phyloP scores from a whole-genome alignment of 2,113 vertebrate genomes.

The Peromyscus maniculatus region DNA sequence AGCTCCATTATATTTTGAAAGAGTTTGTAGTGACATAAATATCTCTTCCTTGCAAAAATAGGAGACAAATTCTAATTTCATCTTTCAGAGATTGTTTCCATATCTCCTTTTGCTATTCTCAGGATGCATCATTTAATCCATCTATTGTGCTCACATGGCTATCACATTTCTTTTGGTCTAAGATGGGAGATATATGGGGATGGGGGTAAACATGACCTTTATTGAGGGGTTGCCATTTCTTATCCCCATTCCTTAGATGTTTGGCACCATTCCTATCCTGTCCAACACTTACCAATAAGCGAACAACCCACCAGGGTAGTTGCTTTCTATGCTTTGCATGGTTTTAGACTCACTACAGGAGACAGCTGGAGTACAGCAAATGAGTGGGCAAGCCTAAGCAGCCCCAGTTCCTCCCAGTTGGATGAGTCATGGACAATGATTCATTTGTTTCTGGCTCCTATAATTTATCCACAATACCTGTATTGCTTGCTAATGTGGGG shows the following conservation, averaged over 20 bases:
- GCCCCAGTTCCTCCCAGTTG: background rate
- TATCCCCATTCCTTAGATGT: background rate
- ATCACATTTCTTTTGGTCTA: background rate
- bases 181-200: background rate
- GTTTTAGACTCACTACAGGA: background rate
- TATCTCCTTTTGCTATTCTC: background rate
- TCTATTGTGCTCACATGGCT: background rate
- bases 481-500: background rate
- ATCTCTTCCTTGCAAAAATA: background rate
- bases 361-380: background rate
- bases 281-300: background rate
- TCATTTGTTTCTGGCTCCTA: background rate
- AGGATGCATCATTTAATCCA: background rate
- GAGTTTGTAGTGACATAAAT: background rate
- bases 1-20: background rate
- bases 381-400: background rate
- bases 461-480: background rate
- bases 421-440: background rate
- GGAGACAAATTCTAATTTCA: background rate
- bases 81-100: background rate
- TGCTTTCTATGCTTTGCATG: background rate
- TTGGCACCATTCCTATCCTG: background rate
- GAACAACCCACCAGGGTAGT: background rate
- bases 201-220: background rate
- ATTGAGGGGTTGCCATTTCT: background rate